These are phyloP conservation scores for Lerista edwardsae DNA, from an alignment of 2,797 vertebrate genomes.

Conservation along the genomic window DNA sequence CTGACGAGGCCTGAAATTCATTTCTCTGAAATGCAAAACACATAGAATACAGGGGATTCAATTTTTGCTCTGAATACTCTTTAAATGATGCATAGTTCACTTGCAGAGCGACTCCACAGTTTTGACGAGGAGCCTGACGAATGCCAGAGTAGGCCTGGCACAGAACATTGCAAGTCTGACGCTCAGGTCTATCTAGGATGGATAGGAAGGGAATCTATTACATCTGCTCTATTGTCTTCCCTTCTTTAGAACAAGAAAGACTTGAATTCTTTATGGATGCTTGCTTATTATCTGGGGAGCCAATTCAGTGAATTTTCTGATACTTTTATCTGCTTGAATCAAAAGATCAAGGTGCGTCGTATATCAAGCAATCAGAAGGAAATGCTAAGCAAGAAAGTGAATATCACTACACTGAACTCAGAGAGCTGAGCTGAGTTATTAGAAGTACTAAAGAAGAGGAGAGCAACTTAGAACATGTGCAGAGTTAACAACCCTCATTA, in stretches of 20 bases:
- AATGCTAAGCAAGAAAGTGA: slow-evolving; percentile 12
- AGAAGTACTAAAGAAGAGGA: background rate
- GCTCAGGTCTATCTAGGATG: background rate
- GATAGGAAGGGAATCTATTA: background rate
- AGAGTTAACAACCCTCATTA: background rate
- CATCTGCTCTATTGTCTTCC: background rate
- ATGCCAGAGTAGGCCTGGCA: background rate
- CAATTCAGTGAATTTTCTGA: slow-evolving; percentile 10
- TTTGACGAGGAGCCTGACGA: background rate
- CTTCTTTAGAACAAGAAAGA: background rate
- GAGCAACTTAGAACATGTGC: background rate
- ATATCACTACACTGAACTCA: background rate
- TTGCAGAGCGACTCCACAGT: background rate
- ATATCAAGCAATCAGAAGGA: slow-evolving; percentile 1
- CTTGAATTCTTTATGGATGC: background rate
- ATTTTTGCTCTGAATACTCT: background rate
- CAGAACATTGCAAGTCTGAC: background rate
- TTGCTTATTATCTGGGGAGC: slow-evolving; percentile 14
- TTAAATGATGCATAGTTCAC: background rate
- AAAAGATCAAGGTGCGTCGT: slow-evolving; percentile 9
- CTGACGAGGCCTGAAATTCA: background rate
- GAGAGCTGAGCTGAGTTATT: background rate
- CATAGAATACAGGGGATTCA: background rate
- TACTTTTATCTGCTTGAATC: slow-evolving; percentile 14
- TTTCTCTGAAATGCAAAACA: background rate